Conservation (phyloP, 2,113 vertebrate species). For the Archilochus colubris region DNA sequence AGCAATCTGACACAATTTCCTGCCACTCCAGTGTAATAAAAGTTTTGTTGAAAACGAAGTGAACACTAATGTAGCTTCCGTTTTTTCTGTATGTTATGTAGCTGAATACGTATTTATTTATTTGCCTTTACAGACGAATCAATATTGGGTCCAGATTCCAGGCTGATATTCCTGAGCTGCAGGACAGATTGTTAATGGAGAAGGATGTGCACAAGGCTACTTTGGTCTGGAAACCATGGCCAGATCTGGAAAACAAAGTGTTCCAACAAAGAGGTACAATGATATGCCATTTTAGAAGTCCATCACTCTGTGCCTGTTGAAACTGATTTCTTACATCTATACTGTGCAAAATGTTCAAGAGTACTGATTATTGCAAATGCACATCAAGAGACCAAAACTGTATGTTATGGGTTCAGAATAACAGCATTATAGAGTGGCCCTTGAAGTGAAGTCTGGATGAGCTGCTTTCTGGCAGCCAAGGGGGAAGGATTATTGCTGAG, state of each 20-base stretch:
- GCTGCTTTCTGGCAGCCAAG: background rate
- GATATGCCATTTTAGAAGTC: background rate
- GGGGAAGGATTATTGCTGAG: background rate
- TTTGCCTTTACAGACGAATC: conserved; percentile 79
- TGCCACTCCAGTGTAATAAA: background rate
- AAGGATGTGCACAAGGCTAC: conserved; percentile 82
- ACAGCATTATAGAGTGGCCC: background rate
- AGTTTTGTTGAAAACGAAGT: background rate
- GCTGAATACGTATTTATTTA: background rate
- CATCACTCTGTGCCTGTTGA: background rate
- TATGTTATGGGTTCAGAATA: background rate
- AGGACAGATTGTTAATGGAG: conserved; percentile 68
- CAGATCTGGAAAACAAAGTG: conserved; percentile 80
- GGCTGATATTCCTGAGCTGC: conserved; percentile 85
- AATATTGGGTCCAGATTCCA: conserved; percentile 88
- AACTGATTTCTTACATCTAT: background rate
- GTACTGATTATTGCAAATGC: background rate
- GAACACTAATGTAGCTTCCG: background rate
- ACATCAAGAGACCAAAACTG: background rate
- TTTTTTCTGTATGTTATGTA: background rate
- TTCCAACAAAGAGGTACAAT: conserved; percentile 84
- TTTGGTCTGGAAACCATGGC: conserved; percentile 86
- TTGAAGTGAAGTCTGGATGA: background rate
- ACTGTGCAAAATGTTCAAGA: background rate
- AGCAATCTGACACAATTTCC: conserved; percentile 38